Conservation (phyloP, 2,797 vertebrate species). For the Delichon dasypus region DNA sequence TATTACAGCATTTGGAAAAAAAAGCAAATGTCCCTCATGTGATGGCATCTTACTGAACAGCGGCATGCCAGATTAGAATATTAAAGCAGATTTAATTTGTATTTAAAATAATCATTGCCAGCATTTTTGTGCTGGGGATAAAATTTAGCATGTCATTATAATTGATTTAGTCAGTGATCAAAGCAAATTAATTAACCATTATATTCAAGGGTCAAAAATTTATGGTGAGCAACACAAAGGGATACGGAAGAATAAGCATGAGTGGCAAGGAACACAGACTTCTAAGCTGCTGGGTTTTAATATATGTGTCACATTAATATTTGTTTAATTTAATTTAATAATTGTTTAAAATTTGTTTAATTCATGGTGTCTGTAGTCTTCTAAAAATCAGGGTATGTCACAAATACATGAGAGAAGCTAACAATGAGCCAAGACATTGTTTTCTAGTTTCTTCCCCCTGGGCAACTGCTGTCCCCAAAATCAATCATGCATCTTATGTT, state of each 20-base stretch:
- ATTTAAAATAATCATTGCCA: conserved; percentile 23
- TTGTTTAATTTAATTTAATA: too few relatives aligned
- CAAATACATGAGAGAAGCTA: neutral
- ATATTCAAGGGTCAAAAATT: conserved; percentile 21
- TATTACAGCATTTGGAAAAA: neutral
- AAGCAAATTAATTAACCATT: conserved; percentile 42
- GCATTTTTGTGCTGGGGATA: neutral
- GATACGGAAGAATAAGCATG: neutral
- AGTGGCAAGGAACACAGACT: neutral
- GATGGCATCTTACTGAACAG: neutral
- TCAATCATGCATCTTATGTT: neutral
- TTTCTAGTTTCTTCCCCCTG: neutral
- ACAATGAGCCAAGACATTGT: neutral
- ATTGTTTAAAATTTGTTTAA: too few relatives aligned
- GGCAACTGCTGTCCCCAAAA: neutral
- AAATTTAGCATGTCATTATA: neutral
- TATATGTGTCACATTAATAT: neutral
- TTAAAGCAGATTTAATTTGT: conserved; percentile 27
- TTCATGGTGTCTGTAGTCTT: neutral
- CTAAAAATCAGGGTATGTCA: neutral
- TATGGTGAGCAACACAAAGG: neutral
- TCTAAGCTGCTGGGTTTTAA: neutral
- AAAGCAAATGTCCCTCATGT: neutral
- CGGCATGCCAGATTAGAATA: neutral
- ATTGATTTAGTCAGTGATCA: conserved; percentile 32